Evolutionary conservation across 2,113 vertebrate species (phyloP).

Genomic region (Cryptomyrus ogoouensis): DNA sequence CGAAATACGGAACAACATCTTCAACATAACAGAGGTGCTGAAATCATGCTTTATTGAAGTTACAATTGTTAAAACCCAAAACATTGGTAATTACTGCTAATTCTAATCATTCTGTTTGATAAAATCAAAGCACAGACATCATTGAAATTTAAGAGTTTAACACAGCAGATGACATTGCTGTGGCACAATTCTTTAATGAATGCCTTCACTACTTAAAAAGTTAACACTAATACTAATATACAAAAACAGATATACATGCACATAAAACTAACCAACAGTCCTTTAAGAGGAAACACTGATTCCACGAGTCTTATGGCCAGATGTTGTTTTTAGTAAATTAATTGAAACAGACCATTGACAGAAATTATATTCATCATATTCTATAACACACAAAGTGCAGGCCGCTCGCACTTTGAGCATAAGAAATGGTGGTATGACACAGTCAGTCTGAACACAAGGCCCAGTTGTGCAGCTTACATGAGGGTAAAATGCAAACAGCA

Average conservation of each 20-base stretch:
- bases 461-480: constrained; percentile 79
- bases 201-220: constrained; percentile 61
- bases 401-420: constrained; percentile 89
- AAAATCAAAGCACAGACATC: constrained; percentile 62
- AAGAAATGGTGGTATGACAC: constrained; percentile 70
- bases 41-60: constrained; percentile 98
- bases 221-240: constrained; percentile 68
- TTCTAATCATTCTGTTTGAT: constrained; percentile 64
- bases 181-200: constrained; percentile 58
- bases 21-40: constrained; percentile 67
- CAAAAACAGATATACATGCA: constrained; percentile 62
- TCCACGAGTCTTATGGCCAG: constrained; percentile 64
- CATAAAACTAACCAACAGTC: constrained; percentile 59
- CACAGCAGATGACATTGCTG: constrained; percentile 67
- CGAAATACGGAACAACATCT: background rate
- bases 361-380: constrained; percentile 68
- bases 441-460: constrained; percentile 76
- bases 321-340: constrained; percentile 64
- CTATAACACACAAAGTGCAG: constrained; percentile 79
- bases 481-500: constrained; percentile 92
- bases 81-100: constrained; percentile 74
- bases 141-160: constrained; percentile 44
- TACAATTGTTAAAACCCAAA: constrained; percentile 75
- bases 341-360: constrained; percentile 66
- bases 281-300: constrained; percentile 64